phyloP scores from a whole-genome alignment of 2,113 vertebrate genomes.

The Brienomyrus brachyistius region DNA sequence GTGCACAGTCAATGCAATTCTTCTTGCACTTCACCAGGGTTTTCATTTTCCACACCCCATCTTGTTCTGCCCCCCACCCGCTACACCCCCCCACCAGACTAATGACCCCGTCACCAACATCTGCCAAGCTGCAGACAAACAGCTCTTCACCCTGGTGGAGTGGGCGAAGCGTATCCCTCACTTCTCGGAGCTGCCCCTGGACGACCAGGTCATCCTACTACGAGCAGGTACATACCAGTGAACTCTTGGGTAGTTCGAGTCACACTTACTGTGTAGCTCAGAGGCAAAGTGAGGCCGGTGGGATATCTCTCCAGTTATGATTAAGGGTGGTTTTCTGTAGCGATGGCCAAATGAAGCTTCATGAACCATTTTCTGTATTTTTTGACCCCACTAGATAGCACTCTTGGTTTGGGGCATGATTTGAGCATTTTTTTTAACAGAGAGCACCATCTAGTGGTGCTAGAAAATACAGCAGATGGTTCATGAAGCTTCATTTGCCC shows the following conservation, averaged over 20 bases:
- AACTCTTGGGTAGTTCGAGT: not conserved
- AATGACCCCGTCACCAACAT: conserved; percentile 75
- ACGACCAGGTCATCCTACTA: conserved; percentile 73
- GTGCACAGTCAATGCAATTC: not conserved
- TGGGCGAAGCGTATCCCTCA: conserved; percentile 74
- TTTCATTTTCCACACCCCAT: no score
- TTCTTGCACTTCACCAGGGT: not conserved
- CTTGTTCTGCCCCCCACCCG: not conserved
- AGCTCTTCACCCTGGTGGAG: conserved; percentile 69
- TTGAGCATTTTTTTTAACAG: no score
- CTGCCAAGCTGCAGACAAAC: conserved; percentile 69
- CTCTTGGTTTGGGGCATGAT: no score
- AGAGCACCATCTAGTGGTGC: no score
- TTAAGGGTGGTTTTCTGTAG: not conserved
- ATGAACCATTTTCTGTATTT: no score
- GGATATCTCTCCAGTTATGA: not conserved
- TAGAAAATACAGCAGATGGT: no score
- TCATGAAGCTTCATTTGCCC: no score
- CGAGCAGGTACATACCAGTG: conserved; percentile 56
- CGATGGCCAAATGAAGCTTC: no score
- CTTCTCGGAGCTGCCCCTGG: conserved; percentile 64
- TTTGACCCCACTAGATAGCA: no score
- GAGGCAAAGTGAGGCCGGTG: not conserved
- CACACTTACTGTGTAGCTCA: not conserved
- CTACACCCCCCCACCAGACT: conserved; percentile 40